A percentile compares a stretch with the other conserved stretches of the same genome.
Conservation (phyloP, 1,140 invertebrate species). For the Radopholus similis region DNA sequence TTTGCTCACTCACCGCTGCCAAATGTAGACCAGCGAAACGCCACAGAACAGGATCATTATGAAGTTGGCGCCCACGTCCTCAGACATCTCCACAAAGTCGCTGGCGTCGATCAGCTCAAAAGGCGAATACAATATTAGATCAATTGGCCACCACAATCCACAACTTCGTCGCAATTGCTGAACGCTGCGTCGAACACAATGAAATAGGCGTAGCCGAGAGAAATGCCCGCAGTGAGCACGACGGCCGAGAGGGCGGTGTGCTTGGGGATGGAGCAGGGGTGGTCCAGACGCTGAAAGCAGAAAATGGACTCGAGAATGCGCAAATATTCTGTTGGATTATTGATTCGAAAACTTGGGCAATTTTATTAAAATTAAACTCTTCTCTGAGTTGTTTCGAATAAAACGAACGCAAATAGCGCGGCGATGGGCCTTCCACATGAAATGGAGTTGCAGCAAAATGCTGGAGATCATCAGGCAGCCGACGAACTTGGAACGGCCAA, state of each 20-base stretch:
- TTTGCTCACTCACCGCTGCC: slow-evolving; percentile 37
- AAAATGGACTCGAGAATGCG: too few species aligned
- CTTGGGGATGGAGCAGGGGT: slow-evolving; percentile 52
- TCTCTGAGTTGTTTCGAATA: too few species aligned
- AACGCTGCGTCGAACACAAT: slow-evolving; percentile 57
- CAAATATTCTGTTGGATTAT: too few species aligned
- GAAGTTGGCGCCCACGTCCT: slow-evolving; percentile 47
- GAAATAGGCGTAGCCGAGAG: slow-evolving; percentile 56
- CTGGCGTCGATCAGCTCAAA: slow-evolving; percentile 49
- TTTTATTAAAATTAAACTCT: too few species aligned
- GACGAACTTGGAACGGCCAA: slow-evolving; percentile 3
- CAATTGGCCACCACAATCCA: background rate
- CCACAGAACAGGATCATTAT: slow-evolving; percentile 55
- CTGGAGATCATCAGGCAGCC: slow-evolving; percentile 33
- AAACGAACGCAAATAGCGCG: too few species aligned
- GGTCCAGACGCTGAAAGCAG: slow-evolving; percentile 45
- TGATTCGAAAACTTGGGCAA: too few species aligned
- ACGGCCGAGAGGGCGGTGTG: slow-evolving; percentile 55
- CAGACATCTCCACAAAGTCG: slow-evolving; percentile 40
- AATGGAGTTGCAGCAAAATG: slow-evolving; percentile 48
- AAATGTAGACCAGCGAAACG: slow-evolving; percentile 48
- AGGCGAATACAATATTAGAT: background rate
- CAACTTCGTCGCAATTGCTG: slow-evolving; percentile 51
- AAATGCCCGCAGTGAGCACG: slow-evolving; percentile 52
- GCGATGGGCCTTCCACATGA: slow-evolving; percentile 40